A percentile compares a stretch with the other conserved stretches of the same genome.
Conservation (phyloP, 1,140 invertebrate species). For the Grapholita molesta region DNA sequence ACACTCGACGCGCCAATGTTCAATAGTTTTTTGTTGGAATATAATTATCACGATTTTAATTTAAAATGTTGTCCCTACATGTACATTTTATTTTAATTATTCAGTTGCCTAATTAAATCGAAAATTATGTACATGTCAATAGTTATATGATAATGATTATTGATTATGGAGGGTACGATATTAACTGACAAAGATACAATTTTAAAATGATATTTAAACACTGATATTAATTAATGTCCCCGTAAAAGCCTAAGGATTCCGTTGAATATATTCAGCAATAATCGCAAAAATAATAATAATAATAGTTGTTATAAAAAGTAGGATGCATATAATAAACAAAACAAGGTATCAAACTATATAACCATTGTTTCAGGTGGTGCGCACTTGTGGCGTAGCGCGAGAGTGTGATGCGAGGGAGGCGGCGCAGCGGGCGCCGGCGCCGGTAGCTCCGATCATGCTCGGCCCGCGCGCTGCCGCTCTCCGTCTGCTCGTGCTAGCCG, state of each 20-base stretch:
- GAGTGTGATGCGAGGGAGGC: slow-evolving; percentile 65
- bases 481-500: slow-evolving; percentile 44
- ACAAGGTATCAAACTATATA: not conserved
- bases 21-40: slow-evolving; percentile 24
- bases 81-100: not conserved
- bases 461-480: slow-evolving; percentile 49
- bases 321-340: not conserved
- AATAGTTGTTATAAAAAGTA: too few relatives aligned
- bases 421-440: slow-evolving; percentile 60
- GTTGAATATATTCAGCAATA: too few relatives aligned
- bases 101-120: not conserved
- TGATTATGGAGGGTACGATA: too few relatives aligned
- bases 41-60: not conserved
- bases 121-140: not conserved
- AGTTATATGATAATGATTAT: too few relatives aligned
- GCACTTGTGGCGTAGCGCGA: slow-evolving; percentile 52
- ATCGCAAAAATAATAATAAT: too few relatives aligned
- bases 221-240: too few relatives aligned
- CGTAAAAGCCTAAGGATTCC: too few relatives aligned
- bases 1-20: slow-evolving; percentile 28
- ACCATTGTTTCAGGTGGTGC: slow-evolving; percentile 49
- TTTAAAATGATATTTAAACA: too few relatives aligned
- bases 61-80: not conserved
- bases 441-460: slow-evolving; percentile 67
- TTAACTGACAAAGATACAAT: too few relatives aligned